Evolutionary conservation across 2,888 invertebrate species (phyloP).

Genomic region (Drosophila nr. medialis): DNA sequence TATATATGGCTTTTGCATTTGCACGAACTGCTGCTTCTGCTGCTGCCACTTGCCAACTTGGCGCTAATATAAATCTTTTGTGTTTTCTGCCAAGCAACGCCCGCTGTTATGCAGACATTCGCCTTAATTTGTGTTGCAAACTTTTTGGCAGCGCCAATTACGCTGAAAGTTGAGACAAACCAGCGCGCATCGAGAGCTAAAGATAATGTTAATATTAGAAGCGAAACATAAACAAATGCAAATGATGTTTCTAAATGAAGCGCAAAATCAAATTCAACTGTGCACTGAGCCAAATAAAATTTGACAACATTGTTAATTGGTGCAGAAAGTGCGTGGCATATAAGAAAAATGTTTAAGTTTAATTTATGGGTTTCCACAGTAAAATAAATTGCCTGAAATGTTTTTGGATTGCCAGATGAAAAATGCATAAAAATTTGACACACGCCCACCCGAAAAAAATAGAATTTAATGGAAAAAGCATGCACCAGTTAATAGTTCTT

Average conservation of each 20-base stretch:
- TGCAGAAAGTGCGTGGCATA: slow-evolving; percentile 47
- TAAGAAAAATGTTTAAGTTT: slow-evolving; percentile 39
- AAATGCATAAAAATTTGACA: slow-evolving; percentile 58
- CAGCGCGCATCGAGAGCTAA: slow-evolving; percentile 1
- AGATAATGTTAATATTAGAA: slow-evolving; percentile 45
- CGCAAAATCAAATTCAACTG: slow-evolving; percentile 64
- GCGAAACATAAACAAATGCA: slow-evolving; percentile 61
- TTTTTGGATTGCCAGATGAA: slow-evolving; percentile 52
- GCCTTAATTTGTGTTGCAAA: slow-evolving; percentile 60
- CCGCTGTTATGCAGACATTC: slow-evolving; percentile 1
- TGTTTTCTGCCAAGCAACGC: slow-evolving; percentile 33
- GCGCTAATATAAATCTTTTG: slow-evolving; percentile 67
- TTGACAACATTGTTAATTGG: slow-evolving; percentile 58
- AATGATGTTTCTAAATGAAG: slow-evolving; percentile 65
- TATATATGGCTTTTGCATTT: slow-evolving; percentile 63
- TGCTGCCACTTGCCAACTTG: slow-evolving; percentile 40
- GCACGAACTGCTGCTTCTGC: slow-evolving; percentile 8
- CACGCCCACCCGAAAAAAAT: slow-evolving; percentile 52
- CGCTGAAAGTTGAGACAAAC: slow-evolving; percentile 40
- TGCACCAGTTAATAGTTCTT: slow-evolving; percentile 47
- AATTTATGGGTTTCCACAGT: slow-evolving; percentile 56
- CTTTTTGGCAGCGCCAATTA: slow-evolving; percentile 66
- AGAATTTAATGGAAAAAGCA: slow-evolving; percentile 50
- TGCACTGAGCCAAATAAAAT: slow-evolving; percentile 7
- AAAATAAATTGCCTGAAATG: slow-evolving; percentile 32